Evolutionary conservation across 2,113 vertebrate species (phyloP).

Genomic region (Cettia cetti): DNA sequence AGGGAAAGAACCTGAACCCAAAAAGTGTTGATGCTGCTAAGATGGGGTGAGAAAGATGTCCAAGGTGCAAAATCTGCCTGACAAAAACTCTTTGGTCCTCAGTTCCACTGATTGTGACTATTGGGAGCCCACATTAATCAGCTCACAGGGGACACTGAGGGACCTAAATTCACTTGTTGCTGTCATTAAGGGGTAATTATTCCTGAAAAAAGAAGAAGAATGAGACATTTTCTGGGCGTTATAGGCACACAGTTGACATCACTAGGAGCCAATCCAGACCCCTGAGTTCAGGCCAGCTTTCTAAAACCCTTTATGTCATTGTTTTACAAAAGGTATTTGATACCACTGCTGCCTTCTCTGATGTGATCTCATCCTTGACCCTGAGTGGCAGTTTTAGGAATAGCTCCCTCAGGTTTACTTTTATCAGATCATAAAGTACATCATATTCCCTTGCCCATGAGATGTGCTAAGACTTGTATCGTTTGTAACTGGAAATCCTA

Average conservation of each 20-base stretch:
- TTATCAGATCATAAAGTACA: conserved; percentile 49
- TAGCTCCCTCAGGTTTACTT: conserved; percentile 56
- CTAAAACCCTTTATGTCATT: conserved; percentile 22
- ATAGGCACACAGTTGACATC: background rate
- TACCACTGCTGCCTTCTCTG: conserved; percentile 14
- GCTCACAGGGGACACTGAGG: background rate
- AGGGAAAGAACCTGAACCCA: background rate
- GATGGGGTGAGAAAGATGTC: background rate
- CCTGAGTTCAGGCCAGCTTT: conserved; percentile 1
- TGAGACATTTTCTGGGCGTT: background rate
- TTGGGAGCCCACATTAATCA: background rate
- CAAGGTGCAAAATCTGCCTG: background rate
- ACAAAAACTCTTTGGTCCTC: background rate
- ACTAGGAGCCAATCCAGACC: background rate
- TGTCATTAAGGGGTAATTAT: conserved; percentile 20
- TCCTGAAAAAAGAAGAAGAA: conserved; percentile 16
- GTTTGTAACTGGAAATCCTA: conserved; percentile 58
- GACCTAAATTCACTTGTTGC: background rate
- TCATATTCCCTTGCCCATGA: conserved; percentile 29
- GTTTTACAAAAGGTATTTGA: conserved; percentile 49
- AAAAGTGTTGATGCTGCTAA: accelerated
- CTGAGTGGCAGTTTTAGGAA: conserved; percentile 47
- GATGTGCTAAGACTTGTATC: conserved; percentile 42
- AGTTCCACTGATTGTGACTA: background rate
- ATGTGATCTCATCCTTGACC: conserved; percentile 65